Conservation (phyloP, 2,113 vertebrate species). For the Semnopithecus entellus region DNA sequence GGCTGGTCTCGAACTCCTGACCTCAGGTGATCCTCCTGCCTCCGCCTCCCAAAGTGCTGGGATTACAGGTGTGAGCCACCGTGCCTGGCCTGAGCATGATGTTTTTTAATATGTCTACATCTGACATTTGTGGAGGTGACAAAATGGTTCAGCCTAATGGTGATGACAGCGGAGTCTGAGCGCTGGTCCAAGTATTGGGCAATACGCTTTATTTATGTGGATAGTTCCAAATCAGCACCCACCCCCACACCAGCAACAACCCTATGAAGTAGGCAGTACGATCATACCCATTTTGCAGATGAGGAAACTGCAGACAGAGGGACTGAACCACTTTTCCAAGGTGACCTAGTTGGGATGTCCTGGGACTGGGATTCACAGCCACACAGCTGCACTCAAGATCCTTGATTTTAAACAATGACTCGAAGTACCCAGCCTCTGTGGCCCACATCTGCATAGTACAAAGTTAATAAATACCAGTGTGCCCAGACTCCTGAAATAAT, state of each 20-base stretch:
- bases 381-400: rapidly evolving
- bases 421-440: not conserved
- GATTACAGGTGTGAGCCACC: too few relatives aligned
- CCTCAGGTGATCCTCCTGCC: too few relatives aligned
- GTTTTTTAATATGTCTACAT: too few relatives aligned
- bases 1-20: too few relatives aligned
- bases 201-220: not conserved
- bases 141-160: not conserved
- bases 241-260: not conserved
- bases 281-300: not conserved
- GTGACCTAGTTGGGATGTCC: not conserved
- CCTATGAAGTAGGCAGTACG: not conserved
- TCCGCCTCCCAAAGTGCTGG: too few relatives aligned
- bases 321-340: not conserved
- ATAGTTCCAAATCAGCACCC: not conserved
- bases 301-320: not conserved
- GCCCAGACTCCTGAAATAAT: not conserved
- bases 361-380: not conserved
- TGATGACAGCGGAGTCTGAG: not conserved
- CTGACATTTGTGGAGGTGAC: not conserved
- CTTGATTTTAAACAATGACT: not conserved
- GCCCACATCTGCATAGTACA: not conserved
- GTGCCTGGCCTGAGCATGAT: too few relatives aligned
- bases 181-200: not conserved
- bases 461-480: not conserved